Evolutionary conservation across 2,888 invertebrate species (phyloP).

Genomic region (Synanthedon vespiformis): DNA sequence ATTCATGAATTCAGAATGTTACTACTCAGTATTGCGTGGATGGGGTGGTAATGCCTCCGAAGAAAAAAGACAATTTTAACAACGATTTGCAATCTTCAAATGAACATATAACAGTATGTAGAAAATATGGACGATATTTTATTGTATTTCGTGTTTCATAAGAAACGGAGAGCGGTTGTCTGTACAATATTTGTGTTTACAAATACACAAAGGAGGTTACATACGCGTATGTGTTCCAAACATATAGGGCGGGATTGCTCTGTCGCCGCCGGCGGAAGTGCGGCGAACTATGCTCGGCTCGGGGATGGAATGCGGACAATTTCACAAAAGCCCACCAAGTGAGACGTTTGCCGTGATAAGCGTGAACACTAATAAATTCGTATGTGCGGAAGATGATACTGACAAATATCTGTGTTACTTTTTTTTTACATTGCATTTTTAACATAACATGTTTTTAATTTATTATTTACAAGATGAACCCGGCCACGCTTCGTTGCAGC

Average conservation of each 20-base stretch:
- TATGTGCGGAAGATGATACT: slow-evolving; percentile 13
- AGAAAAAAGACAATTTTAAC: slow-evolving; percentile 26
- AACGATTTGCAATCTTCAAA: slow-evolving; percentile 14
- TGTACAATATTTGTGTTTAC: neutral
- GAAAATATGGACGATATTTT: no score
- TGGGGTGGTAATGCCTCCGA: slow-evolving; percentile 28
- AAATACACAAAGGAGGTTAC: neutral
- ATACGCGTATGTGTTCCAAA: slow-evolving; percentile 26
- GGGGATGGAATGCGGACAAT: slow-evolving; percentile 51
- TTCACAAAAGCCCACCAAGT: slow-evolving; percentile 52
- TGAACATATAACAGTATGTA: no score
- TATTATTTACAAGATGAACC: no score
- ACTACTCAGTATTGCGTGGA: slow-evolving; percentile 42
- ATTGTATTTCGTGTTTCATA: no score
- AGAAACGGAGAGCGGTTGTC: no score
- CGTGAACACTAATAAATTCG: slow-evolving; percentile 57
- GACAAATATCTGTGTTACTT: neutral
- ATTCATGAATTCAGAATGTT: slow-evolving; percentile 60
- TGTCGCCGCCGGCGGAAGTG: slow-evolving; percentile 36
- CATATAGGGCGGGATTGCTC: slow-evolving; percentile 34
- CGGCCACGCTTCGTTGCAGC: no score
- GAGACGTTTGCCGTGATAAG: slow-evolving; percentile 55
- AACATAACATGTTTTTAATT: no score
- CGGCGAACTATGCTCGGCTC: slow-evolving; percentile 42
- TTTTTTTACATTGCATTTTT: no score